Conservation (phyloP, 2,797 vertebrate species). For the Acipenser oxyrinchus region DNA sequence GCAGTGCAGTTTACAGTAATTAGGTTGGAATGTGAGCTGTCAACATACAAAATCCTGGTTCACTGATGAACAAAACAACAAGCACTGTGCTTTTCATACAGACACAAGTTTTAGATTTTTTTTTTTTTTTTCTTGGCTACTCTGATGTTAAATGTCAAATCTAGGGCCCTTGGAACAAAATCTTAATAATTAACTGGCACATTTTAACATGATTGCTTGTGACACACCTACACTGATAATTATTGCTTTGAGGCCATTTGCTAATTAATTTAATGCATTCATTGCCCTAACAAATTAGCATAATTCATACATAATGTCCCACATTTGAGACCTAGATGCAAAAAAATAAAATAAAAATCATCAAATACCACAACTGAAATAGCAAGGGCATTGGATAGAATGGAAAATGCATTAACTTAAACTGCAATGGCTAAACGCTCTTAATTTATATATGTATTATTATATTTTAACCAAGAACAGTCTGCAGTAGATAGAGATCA, state of each 20-base stretch:
- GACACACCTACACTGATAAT: slow-evolving; percentile 99
- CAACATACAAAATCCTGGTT: slow-evolving; percentile 53
- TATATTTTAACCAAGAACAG: too few relatives aligned
- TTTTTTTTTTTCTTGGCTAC: slow-evolving; percentile 73
- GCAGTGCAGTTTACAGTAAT: slow-evolving; percentile 60
- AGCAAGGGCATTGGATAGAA: slow-evolving; percentile 48
- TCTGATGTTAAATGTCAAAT: slow-evolving; percentile 79
- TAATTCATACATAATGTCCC: slow-evolving; percentile 97
- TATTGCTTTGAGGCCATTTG: slow-evolving; percentile 98
- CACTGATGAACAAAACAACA: slow-evolving; percentile 39
- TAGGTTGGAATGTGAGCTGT: slow-evolving; percentile 66
- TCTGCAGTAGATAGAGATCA: too few relatives aligned
- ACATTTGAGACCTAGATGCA: slow-evolving; percentile 77
- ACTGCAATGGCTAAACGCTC: slow-evolving; percentile 66
- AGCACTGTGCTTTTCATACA: slow-evolving; percentile 41
- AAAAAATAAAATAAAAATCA: slow-evolving; percentile 43
- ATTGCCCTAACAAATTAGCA: slow-evolving; percentile 99
- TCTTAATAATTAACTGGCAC: slow-evolving; percentile 99
- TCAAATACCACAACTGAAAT: slow-evolving; percentile 58
- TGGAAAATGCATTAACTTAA: slow-evolving; percentile 53
- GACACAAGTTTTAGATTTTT: slow-evolving; percentile 45
- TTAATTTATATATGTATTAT: slow-evolving; percentile 41
- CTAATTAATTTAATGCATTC: slow-evolving; percentile 99
- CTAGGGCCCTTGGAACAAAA: slow-evolving; percentile 87
- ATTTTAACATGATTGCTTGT: slow-evolving; percentile 97